These are phyloP conservation scores for Takifugu bimaculatus DNA, from an alignment of 2,113 vertebrate species.

Conservation along the genomic window DNA sequence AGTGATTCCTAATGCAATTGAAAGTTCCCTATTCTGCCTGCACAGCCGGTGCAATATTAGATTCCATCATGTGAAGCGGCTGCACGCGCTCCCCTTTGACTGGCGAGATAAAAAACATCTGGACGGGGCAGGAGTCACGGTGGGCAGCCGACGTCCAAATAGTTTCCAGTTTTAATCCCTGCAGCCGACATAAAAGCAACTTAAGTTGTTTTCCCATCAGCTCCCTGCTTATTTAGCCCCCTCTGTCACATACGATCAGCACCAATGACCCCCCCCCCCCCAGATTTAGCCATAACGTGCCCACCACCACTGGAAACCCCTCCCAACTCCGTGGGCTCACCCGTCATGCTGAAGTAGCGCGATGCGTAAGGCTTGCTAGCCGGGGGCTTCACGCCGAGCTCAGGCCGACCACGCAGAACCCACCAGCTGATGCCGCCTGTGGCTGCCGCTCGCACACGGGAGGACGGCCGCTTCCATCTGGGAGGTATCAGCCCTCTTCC, in stretches of 20 bases:
- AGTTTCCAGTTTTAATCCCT: neutral
- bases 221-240: constrained; percentile 18
- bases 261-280: neutral
- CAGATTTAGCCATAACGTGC: constrained; percentile 22
- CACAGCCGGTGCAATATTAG: neutral
- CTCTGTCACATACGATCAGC: constrained; percentile 3
- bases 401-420: constrained; percentile 5
- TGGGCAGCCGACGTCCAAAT: neutral
- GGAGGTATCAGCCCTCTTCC: constrained; percentile 52
- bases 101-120: neutral
- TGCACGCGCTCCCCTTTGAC: neutral
- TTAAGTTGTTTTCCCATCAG: neutral
- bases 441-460: constrained; percentile 52
- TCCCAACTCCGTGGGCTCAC: constrained; percentile 39
- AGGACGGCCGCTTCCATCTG: constrained; percentile 30
- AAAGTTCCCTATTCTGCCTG: neutral
- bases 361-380: constrained; percentile 41
- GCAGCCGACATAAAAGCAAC: constrained; percentile 1
- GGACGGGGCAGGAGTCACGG: too few relatives aligned
- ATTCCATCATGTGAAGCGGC: neutral
- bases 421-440: constrained; percentile 44
- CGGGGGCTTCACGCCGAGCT: constrained; percentile 14
- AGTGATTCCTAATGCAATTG: neutral
- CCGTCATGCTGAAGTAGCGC: constrained; percentile 52
- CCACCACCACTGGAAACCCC: constrained; percentile 29